Conservation (phyloP, 2,888 invertebrate genomes). For the Drosophila longiperda region DNA sequence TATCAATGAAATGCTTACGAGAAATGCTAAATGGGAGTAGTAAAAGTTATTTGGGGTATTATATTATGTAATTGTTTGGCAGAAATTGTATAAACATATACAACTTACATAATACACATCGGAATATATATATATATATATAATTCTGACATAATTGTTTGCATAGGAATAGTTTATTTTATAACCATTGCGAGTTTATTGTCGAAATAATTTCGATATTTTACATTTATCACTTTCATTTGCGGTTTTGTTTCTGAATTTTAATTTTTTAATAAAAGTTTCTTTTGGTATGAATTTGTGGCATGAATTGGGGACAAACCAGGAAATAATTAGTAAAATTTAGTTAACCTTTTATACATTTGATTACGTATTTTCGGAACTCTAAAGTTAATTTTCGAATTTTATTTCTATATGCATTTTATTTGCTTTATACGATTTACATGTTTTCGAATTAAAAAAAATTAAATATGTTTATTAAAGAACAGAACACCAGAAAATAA, state of each 20-base stretch:
- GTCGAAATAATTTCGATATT: not conserved
- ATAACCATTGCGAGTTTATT: too few relatives aligned
- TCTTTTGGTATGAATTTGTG: too few relatives aligned
- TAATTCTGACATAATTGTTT: not conserved
- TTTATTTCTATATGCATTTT: not conserved
- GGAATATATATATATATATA: not conserved
- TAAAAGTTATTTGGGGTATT: not conserved
- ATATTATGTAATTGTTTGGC: not conserved
- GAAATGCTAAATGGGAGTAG: not conserved
- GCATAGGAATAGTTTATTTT: not conserved
- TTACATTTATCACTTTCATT: not conserved
- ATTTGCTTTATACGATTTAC: not conserved
- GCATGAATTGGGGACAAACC: too few relatives aligned
- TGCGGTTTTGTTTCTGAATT: not conserved
- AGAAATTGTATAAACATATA: not conserved
- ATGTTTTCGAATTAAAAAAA: not conserved
- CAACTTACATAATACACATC: not conserved
- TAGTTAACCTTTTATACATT: not conserved
- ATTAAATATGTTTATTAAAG: not conserved
- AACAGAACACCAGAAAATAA: not conserved
- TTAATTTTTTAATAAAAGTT: not conserved
- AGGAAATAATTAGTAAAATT: too few relatives aligned
- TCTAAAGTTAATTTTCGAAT: not conserved
- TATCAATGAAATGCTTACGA: slow-evolving; percentile 18
- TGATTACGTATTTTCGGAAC: not conserved